phyloP scores from a whole-genome alignment of 2,113 vertebrate species.

The Mus spicilegus region DNA sequence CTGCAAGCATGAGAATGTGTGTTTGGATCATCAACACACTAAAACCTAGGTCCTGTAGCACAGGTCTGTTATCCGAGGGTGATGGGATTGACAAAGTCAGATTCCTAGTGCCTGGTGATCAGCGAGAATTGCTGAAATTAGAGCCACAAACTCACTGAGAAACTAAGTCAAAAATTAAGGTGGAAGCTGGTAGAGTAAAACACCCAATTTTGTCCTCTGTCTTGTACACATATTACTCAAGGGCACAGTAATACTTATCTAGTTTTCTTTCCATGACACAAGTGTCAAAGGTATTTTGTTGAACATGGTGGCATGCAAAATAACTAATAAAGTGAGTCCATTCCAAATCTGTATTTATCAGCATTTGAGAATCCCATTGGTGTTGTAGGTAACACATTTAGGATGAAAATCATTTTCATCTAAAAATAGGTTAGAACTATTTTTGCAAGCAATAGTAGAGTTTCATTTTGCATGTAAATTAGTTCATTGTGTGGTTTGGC shows the following conservation, averaged over 20 bases:
- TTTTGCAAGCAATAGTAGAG: not conserved
- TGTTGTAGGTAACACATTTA: conserved; percentile 91
- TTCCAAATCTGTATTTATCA: conserved; percentile 92
- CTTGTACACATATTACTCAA: not conserved
- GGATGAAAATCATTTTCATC: conserved; percentile 86
- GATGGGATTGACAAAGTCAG: not conserved
- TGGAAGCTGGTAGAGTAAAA: not conserved
- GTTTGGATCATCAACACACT: not conserved
- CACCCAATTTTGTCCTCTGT: not conserved
- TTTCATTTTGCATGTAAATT: conserved; percentile 94
- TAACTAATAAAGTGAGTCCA: conserved; percentile 91
- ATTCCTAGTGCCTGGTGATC: not conserved
- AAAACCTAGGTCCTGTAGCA: not conserved
- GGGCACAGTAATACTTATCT: not conserved
- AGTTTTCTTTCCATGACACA: not conserved
- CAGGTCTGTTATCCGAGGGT: not conserved
- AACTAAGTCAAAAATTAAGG: not conserved
- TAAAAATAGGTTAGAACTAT: conserved; percentile 85
- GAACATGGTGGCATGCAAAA: conserved; percentile 85
- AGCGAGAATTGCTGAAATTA: not conserved
- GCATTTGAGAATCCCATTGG: conserved; percentile 91
- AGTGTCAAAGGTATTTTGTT: conserved; percentile 34
- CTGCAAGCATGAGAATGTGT: not conserved
- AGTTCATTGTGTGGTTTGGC: conserved; percentile 97
- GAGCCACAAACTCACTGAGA: not conserved